Conservation (phyloP, 2,113 vertebrate species). For the Budorcas taxicolor region DNA sequence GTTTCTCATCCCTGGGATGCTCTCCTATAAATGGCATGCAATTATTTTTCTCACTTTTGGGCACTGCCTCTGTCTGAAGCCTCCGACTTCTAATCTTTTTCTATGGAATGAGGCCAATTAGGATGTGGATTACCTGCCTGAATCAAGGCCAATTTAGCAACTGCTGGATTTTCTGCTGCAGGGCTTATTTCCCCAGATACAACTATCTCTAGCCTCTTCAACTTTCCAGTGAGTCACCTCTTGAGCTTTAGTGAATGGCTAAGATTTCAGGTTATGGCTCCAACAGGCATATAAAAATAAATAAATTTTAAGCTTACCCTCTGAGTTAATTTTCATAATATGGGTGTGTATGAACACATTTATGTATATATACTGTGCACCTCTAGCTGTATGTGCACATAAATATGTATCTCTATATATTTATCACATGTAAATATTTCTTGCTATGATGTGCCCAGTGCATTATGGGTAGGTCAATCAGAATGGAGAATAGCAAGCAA, state of each 20-base stretch:
- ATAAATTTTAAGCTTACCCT: background rate
- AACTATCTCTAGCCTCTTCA: background rate
- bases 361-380: background rate
- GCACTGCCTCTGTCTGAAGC: background rate
- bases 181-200: background rate
- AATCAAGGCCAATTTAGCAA: background rate
- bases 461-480: background rate
- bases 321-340: background rate
- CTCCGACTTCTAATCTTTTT: background rate
- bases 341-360: background rate
- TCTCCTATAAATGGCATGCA: background rate
- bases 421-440: background rate
- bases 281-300: background rate
- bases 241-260: background rate
- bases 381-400: background rate
- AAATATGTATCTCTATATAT: background rate
- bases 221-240: background rate
- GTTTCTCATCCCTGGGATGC: too few species aligned
- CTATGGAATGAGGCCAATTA: background rate
- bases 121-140: background rate
- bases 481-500: background rate
- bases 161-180: background rate
- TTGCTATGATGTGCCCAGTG: background rate
- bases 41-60: background rate
- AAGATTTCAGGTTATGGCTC: background rate